Base-by-base conservation (phyloP, 1,140 invertebrate genomes). In the Drosophila carrolli region DNA sequence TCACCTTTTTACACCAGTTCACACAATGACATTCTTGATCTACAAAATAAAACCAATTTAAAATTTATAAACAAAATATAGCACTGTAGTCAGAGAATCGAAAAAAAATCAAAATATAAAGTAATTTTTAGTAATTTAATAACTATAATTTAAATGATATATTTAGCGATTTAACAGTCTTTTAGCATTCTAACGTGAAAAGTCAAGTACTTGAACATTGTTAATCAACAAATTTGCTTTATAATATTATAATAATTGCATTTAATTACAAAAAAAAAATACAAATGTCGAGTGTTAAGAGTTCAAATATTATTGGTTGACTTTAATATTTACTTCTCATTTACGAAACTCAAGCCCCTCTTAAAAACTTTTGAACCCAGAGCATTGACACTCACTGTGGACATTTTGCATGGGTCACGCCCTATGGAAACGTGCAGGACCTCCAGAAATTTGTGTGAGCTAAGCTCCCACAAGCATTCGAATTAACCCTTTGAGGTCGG, bases 381-480 rank as follows among this genome's bases (percentile, higher is more conserved):
- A 76, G 83, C 78, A 88, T 77, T 43, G 66, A 57, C 44, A 66
- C 66, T 78, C 58, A 72, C 81, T 67, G 46, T 72, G 72, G 66
- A 75, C 76, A 71, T 60, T 85, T 68, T 51, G 68, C 78, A 85
- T 78, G 65, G 54, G 58, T 78, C 68, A 71, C 58, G 81, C 78
- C 81, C 77, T n/a, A 61, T 50, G 43, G 65, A 54, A 68, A 78
- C 82, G 83, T 86, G 83, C 76, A 71, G 57, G 75, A 83, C 60
- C 81, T 73, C 53, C 57, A 56, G 72, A 70, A 50, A 80, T 81
- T 72, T 58, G 57, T 75, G 60, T 43, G n/a, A 27, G 13, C 29
- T 43, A 54, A 55, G 32, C 32, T 23, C 19, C 38, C 47, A 35
- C 16, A 47, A 46, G 38, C 60, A 54, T 62, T 53, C 43, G 47